These are phyloP conservation scores for Helogale parvula DNA, from an alignment of 2,113 vertebrate species.

Conservation along the genomic window DNA sequence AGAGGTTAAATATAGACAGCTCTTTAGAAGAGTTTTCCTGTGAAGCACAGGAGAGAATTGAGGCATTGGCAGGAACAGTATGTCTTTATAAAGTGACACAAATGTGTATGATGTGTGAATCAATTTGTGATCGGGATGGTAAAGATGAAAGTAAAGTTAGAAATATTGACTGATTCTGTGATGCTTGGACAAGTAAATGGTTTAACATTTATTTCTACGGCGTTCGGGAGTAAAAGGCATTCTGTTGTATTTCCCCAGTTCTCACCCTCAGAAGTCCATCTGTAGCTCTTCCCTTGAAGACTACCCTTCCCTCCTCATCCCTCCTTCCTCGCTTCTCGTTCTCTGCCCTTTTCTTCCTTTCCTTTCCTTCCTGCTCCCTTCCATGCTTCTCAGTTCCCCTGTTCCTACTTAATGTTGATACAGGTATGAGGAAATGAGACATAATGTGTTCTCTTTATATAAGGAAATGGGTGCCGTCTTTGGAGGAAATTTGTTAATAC, in stretches of 20 bases:
- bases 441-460: neutral
- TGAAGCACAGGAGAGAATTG: neutral
- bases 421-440: neutral
- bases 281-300: neutral
- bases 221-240: neutral
- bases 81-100: neutral
- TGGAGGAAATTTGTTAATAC: neutral
- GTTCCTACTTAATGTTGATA: neutral
- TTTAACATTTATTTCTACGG: neutral
- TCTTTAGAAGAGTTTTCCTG: neutral
- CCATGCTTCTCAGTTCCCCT: neutral
- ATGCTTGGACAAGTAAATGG: neutral
- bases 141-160: neutral
- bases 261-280: neutral
- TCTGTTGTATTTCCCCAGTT: neutral
- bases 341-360: neutral
- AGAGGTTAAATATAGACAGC: neutral
- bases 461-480: slow-evolving; percentile 11
- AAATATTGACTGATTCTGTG: neutral
- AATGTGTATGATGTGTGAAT: neutral
- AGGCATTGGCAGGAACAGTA: neutral
- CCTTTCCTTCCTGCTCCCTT: neutral
- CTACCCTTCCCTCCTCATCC: neutral
- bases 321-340: neutral
- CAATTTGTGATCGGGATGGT: neutral